phyloP scores from a whole-genome alignment of 2,113 vertebrate genomes.

The Lepus timidus region DNA sequence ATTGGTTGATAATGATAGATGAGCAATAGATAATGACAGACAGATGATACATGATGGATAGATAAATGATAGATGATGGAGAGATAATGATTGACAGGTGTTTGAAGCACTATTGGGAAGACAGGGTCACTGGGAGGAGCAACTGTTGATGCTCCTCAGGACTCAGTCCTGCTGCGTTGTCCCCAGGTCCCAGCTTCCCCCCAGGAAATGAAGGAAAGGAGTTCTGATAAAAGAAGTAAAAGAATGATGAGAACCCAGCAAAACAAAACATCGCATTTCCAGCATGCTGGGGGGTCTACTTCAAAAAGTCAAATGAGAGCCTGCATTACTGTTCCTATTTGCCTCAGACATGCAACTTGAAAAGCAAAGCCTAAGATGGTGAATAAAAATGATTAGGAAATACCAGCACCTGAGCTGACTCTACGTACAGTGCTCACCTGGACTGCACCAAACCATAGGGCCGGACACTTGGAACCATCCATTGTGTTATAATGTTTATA shows the following conservation, averaged over 20 bases:
- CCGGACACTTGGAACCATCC: too few species aligned
- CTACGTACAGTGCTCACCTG: neutral
- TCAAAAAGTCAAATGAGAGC: neutral
- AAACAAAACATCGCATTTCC: conserved; percentile 12
- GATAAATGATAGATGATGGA: neutral
- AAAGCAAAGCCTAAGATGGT: neutral
- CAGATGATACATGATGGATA: neutral
- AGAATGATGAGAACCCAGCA: neutral
- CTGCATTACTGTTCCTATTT: neutral
- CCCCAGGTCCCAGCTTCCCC: neutral
- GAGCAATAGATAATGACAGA: neutral
- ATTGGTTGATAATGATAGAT: too few species aligned
- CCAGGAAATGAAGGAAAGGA: neutral
- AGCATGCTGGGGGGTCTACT: neutral
- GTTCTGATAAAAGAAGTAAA: neutral
- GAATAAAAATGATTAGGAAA: neutral
- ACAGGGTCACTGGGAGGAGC: neutral
- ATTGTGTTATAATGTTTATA: neutral
- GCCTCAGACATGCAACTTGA: neutral
- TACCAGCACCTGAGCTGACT: too few species aligned
- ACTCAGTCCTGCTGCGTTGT: neutral
- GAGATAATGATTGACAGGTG: neutral
- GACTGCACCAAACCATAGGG: neutral
- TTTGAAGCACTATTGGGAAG: neutral
- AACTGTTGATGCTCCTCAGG: neutral